phyloP scores from a whole-genome alignment of 2,888 invertebrate genomes.

The Drosophila leonis region DNA sequence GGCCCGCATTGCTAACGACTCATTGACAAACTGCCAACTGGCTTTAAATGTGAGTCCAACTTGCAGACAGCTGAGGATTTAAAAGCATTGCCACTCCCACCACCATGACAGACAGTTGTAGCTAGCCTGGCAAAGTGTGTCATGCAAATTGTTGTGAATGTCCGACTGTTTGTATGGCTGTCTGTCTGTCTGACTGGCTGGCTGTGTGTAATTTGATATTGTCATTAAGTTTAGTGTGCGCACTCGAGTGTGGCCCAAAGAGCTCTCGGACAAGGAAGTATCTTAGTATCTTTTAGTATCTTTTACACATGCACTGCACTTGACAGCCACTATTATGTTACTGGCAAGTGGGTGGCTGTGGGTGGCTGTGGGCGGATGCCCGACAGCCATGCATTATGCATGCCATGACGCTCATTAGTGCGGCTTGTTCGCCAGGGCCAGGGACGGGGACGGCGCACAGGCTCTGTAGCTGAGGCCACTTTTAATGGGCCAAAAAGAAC shows the following conservation, averaged over 20 bases:
- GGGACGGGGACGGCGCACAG: not conserved
- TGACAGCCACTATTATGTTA: constrained; percentile 78
- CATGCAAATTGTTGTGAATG: constrained; percentile 68
- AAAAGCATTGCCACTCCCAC: constrained; percentile 32
- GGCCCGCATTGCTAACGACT: constrained; percentile 58
- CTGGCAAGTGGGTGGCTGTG: constrained; percentile 49
- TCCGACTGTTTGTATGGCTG: constrained; percentile 22
- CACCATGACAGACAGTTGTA: constrained; percentile 18
- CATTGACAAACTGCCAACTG: constrained; percentile 68
- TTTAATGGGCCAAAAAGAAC: constrained; percentile 72
- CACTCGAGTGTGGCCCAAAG: constrained; percentile 72
- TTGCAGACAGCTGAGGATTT: constrained; percentile 54
- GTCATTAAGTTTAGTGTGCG: constrained; percentile 76
- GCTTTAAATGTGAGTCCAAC: constrained; percentile 55
- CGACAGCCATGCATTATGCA: constrained; percentile 68
- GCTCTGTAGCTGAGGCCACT: constrained; percentile 21
- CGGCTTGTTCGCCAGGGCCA: constrained; percentile 40
- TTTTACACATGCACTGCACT: constrained; percentile 73
- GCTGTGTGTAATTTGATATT: constrained; percentile 71
- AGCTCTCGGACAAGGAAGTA: constrained; percentile 73
- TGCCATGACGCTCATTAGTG: constrained; percentile 77
- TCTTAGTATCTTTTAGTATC: constrained; percentile 56
- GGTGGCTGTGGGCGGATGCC: constrained; percentile 29
- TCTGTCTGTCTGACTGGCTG: constrained; percentile 5
- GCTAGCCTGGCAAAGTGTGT: constrained; percentile 65